Base-by-base conservation (phyloP, 2,113 vertebrate genomes). In the Albula glossodonta region DNA sequence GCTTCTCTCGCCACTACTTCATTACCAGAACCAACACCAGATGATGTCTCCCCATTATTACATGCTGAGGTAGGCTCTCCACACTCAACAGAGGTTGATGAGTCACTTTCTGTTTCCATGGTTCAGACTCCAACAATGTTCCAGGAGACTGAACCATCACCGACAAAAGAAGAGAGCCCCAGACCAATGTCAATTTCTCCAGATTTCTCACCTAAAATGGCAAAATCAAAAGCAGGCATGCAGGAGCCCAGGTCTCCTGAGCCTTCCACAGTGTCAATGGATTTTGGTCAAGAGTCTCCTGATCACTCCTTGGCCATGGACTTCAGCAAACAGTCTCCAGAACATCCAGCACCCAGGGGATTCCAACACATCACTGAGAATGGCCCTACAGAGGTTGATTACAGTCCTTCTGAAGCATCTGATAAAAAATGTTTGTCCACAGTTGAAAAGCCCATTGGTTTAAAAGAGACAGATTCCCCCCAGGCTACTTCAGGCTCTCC, bases 181-280 rank as follows among this genome's bases (percentile, higher is more conserved):
- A 95, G 98, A 31, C 97, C 98, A 0, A 99, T 99, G 98, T 99
- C 98, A 25, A 99, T 99, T 91, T 99, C 98, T 90, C 98, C 97
- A 89, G 98, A 99, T 87, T 96, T 96, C 88, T 99, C 97, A 86
- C 97, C 97, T 84, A 98, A 97, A 91, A 97, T 92, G 6, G 89
- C 96, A 80, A 99, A 98, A 91, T 95, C 93, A 87, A 95, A 94
- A 90, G 93, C 95, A 0, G 94, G 94, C 0, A 90, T 95, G 56
- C 96, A 96, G 11, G 96, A 98, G 86, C 92, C 95, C 60, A 96
- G 96, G 90, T 98, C 97, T 56, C 96, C 96, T 87, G 98, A 99
- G 87, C 97, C 97, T 78, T 98, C 97, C 60, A 94, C 96, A 0
- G 97, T 97, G 96, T 97, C 96, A 78, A 92, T 97, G 85, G 97